Evolutionary conservation across 2,113 vertebrate species (phyloP), one percentile per base, ranked within the genome.

Genomic region (Heliornis fulica): DNA sequence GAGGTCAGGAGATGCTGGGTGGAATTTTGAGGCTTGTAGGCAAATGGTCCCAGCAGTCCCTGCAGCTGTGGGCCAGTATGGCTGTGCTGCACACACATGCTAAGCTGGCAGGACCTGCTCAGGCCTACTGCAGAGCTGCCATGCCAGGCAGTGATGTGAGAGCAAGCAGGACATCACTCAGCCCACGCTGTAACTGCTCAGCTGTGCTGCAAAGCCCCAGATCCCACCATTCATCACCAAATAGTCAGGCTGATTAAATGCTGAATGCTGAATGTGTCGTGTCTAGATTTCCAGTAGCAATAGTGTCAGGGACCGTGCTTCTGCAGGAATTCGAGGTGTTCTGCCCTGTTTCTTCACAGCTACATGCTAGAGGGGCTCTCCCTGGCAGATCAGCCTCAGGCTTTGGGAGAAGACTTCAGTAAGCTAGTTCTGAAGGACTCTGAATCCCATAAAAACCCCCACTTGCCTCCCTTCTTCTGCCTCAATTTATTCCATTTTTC

Each of bases 41-140:
- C 64, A 9, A 64, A 46, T 0, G 20, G 29, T 92, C 32, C 60
- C 45, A 38, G 43, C 25, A 71, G 34, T 22, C 26, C 60, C 40
- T 71, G 53, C 81, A 89, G 80, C 69, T 46, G 12, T 2, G 26
- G 68, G 28, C 34, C 83, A 57, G 80, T 1, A 0, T 3, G 2
- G 23, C 53, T 50, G 66, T 31, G 74, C 63, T 74, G 76, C 13
- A 29, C 38, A 21, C 25, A 29, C 0, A 0, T 20, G n/a, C 18
- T 20, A 59, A 78, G 6, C 23, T 83, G 60, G 60, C 1, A 1
- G 68, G 74, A 75, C 26, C n/a, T 43, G 31, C 36, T 66, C 54
- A 23, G 40, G 31, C 45, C 5, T 1, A 45, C 40, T 48, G 40
- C 18, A 88, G 59, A 43, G 57, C 64, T 90, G 71, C 26, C 43